Conservation (phyloP, 2,113 vertebrate genomes). For the Istiophorus platypterus region DNA sequence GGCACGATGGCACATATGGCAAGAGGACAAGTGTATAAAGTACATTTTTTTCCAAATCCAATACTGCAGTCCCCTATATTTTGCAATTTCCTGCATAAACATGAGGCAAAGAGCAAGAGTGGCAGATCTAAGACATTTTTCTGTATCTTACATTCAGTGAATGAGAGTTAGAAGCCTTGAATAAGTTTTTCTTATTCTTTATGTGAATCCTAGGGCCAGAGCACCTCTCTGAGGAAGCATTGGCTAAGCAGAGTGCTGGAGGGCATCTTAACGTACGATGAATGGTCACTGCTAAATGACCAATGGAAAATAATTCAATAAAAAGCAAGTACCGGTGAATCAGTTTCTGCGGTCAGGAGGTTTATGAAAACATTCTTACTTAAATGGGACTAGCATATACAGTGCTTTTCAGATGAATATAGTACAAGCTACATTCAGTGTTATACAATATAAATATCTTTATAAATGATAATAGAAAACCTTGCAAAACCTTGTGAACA, state of each 20-base stretch:
- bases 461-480: background rate
- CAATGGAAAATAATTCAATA: slow-evolving; percentile 12
- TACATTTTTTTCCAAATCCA: slow-evolving; percentile 17
- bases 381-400: too few relatives aligned
- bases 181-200: slow-evolving; percentile 35
- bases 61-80: slow-evolving; percentile 38
- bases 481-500: background rate
- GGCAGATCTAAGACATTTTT: slow-evolving; percentile 55
- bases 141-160: slow-evolving; percentile 52
- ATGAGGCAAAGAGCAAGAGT: slow-evolving; percentile 45
- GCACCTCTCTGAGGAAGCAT: slow-evolving; percentile 33
- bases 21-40: background rate
- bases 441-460: background rate
- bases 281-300: slow-evolving; percentile 25
- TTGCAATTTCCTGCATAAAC: slow-evolving; percentile 47
- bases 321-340: background rate
- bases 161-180: slow-evolving; percentile 61
- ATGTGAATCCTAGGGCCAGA: slow-evolving; percentile 42
- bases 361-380: background rate
- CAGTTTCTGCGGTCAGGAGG: background rate
- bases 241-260: slow-evolving; percentile 33
- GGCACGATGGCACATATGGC: background rate
- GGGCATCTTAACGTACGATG: slow-evolving; percentile 2
- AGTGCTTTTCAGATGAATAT: background rate
- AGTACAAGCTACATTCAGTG: background rate